These are phyloP conservation scores for Adelosebastes latens DNA, from an alignment of 2,797 vertebrate species.

Conservation along the genomic window DNA sequence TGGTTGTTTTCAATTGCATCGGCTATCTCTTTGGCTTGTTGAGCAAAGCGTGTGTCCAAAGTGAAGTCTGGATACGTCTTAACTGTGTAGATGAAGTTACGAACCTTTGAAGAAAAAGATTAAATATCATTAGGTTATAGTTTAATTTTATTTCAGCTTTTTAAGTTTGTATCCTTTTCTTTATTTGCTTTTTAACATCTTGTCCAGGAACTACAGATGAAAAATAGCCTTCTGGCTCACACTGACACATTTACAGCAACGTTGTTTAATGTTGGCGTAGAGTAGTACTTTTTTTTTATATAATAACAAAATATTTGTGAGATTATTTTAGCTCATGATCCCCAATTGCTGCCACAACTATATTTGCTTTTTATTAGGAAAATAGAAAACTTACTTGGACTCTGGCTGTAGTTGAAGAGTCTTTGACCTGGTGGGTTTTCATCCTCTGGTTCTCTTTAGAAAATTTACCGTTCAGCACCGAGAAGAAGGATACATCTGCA, in stretches of 20 bases:
- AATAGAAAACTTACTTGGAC: constrained; percentile 82
- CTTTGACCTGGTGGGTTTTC: constrained; percentile 90
- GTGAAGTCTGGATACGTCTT: constrained; percentile 81
- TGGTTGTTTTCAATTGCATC: constrained; percentile 91
- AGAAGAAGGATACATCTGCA: constrained; percentile 80
- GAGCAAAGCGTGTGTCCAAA: constrained; percentile 83
- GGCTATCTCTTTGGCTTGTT: constrained; percentile 83
- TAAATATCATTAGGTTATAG: background rate
- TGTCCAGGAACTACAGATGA: background rate
- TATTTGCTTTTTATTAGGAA: background rate
- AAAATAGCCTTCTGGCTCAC: background rate
- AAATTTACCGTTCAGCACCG: constrained; percentile 87
- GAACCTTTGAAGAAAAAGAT: constrained; percentile 71
- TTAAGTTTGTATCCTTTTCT: background rate
- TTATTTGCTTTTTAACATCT: background rate
- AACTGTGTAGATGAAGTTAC: constrained; percentile 89
- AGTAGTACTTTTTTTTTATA: background rate
- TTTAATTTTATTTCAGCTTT: background rate
- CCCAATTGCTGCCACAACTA: background rate
- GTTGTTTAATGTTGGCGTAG: background rate
- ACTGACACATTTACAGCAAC: background rate
- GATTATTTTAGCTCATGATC: background rate
- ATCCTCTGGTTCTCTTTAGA: constrained; percentile 85
- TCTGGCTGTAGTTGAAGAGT: constrained; percentile 83
- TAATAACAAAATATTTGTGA: background rate